Evolutionary conservation across 1,140 invertebrate genomes (phyloP).

Genomic region (Camponotus floridanus): DNA sequence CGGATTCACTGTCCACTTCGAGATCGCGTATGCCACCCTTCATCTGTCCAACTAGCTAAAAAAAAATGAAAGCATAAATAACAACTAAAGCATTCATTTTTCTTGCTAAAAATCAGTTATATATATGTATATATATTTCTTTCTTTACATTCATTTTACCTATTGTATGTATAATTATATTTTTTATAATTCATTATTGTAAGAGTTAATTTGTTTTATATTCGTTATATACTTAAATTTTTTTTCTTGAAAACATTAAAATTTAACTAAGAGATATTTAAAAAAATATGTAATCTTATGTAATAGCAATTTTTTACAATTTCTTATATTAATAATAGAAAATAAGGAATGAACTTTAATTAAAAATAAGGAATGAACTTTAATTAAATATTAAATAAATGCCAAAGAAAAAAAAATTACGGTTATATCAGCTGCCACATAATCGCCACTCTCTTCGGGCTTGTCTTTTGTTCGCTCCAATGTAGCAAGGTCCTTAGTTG

Average conservation of each 20-base stretch:
- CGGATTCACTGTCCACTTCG: conserved; percentile 87
- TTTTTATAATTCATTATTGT: neutral
- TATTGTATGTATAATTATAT: neutral
- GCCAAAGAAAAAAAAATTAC: conserved; percentile 82
- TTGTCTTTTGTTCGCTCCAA: conserved; percentile 95
- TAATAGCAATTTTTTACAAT: no score
- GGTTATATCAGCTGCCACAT: conserved; percentile 88
- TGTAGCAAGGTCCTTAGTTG: conserved; percentile 91
- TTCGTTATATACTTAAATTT: no score
- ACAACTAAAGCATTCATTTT: neutral
- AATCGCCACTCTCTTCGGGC: conserved; percentile 88
- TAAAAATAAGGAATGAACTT: neutral
- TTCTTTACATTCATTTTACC: neutral
- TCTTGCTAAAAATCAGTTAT: neutral
- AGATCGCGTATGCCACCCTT: conserved; percentile 90
- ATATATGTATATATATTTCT: neutral
- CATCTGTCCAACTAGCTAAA: conserved; percentile 93
- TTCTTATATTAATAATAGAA: neutral
- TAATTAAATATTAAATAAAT: neutral
- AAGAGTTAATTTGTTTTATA: conserved; percentile 3
- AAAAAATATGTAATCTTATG: no score
- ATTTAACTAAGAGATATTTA: no score
- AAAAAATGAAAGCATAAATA: conserved; percentile 68
- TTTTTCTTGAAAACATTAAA: no score
- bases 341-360: neutral